phyloP scores from a whole-genome alignment of 2,797 vertebrate species.

The Falco columbarius region DNA sequence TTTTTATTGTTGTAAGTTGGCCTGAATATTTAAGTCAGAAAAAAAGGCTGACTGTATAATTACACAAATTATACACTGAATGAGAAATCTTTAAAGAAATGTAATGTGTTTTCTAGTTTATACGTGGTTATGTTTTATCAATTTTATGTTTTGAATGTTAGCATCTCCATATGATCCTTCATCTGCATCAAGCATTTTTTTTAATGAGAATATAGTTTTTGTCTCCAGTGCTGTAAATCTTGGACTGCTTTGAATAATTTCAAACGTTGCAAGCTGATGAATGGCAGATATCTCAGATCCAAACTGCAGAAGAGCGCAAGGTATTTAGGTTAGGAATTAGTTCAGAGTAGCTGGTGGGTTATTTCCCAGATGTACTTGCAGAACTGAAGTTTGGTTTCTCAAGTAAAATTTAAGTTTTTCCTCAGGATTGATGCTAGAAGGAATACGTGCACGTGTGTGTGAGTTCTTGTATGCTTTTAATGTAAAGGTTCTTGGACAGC shows the following conservation, averaged over 20 bases:
- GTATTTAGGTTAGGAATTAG: not conserved
- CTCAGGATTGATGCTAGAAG: conserved; percentile 14
- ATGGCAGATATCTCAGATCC: not conserved
- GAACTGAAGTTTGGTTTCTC: not conserved
- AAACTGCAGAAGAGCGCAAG: not conserved
- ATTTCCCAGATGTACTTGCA: not conserved
- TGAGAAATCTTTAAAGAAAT: not conserved
- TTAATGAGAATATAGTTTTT: not conserved
- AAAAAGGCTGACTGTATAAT: conserved; percentile 5
- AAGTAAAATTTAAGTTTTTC: not conserved
- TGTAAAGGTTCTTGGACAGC: conserved; percentile 35
- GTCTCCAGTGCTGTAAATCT: conserved; percentile 10
- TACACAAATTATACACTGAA: not conserved
- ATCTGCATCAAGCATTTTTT: not conserved
- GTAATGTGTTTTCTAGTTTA: not conserved
- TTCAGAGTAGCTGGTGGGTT: not conserved
- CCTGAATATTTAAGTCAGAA: not conserved
- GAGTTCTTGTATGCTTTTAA: conserved; percentile 14
- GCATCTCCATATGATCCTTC: not conserved
- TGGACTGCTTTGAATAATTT: not conserved
- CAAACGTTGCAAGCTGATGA: not conserved
- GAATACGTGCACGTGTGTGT: not conserved
- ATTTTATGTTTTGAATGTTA: not conserved
- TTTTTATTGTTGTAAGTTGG: not conserved
- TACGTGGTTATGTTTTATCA: not conserved